Evolutionary conservation across 2,888 invertebrate species (phyloP).

Genomic region (Chirona hameri): DNA sequence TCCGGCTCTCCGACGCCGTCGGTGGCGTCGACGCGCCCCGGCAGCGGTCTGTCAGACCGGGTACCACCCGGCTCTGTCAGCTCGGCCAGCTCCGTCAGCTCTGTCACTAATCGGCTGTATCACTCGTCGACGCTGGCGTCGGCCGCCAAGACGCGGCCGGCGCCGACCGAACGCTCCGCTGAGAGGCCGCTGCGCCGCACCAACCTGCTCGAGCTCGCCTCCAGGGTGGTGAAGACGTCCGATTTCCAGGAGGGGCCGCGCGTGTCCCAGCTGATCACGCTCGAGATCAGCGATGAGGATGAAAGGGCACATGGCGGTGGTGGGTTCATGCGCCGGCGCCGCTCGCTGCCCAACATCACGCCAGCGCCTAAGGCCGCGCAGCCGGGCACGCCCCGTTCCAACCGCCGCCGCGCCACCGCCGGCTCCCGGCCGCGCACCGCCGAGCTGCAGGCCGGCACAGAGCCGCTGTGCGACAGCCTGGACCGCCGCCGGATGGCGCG

Average conservation of each 20-base stretch:
- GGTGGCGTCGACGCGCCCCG: background rate
- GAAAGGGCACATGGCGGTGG: background rate
- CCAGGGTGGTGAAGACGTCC: slow-evolving; percentile 13
- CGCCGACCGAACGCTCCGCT: slow-evolving; percentile 40
- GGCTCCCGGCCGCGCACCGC: background rate
- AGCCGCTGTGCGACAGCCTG: background rate
- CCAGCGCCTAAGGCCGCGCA: background rate
- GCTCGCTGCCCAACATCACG: slow-evolving; percentile 25
- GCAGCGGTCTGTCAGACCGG: background rate
- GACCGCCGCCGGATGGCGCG: background rate
- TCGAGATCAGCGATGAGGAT: slow-evolving; percentile 13
- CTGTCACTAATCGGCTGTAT: slow-evolving; percentile 52
- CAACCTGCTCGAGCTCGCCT: slow-evolving; percentile 4
- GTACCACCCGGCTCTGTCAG: background rate
- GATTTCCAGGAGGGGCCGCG: slow-evolving; percentile 13
- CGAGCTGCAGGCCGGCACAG: background rate
- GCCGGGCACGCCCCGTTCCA: background rate
- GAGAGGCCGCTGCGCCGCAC: background rate
- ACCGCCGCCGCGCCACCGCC: background rate
- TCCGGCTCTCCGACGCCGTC: slow-evolving; percentile 23
- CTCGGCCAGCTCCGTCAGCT: background rate
- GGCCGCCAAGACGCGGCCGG: slow-evolving; percentile 56
- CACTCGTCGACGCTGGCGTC: slow-evolving; percentile 58
- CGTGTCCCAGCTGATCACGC: slow-evolving; percentile 25
- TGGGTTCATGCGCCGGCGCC: background rate